A percentile compares a stretch with the other conserved stretches of the same genome.
Conservation (phyloP, 1,140 invertebrate genomes). For the Leptoteleia sp. region DNA sequence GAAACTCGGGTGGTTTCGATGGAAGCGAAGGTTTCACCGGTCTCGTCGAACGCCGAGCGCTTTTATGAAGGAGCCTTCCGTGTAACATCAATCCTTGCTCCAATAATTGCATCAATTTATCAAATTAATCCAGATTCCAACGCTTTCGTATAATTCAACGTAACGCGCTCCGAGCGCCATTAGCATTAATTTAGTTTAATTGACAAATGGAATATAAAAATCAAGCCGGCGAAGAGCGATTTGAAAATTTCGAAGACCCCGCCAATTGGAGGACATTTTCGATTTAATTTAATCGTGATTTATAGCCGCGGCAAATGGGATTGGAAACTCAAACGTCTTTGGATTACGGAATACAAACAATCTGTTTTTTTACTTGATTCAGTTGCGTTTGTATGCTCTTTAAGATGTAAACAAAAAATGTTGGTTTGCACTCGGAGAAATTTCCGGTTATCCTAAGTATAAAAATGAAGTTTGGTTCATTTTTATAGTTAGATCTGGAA, state of each 20-base stretch:
- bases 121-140: slow-evolving; percentile 56
- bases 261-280: no score
- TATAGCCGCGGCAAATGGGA: no score
- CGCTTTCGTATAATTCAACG: slow-evolving; percentile 20
- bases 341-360: no score
- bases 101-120: slow-evolving; percentile 58
- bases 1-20: slow-evolving; percentile 69
- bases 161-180: slow-evolving; percentile 8
- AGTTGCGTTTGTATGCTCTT: no score
- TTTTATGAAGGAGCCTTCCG: slow-evolving; percentile 46
- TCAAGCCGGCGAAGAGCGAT: not conserved
- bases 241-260: slow-evolving; percentile 17
- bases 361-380: no score
- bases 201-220: slow-evolving; percentile 34
- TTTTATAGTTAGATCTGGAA: no score
- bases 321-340: no score
- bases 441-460: no score
- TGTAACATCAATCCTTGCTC: slow-evolving; percentile 47
- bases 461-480: no score
- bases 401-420: no score
- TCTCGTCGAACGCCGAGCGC: slow-evolving; percentile 21
- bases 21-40: slow-evolving; percentile 30
- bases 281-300: not conserved
- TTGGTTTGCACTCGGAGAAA: no score
- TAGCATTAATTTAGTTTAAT: slow-evolving; percentile 47